Conservation (phyloP, 2,888 invertebrate genomes). For the Pardosa pseudoannulata region DNA sequence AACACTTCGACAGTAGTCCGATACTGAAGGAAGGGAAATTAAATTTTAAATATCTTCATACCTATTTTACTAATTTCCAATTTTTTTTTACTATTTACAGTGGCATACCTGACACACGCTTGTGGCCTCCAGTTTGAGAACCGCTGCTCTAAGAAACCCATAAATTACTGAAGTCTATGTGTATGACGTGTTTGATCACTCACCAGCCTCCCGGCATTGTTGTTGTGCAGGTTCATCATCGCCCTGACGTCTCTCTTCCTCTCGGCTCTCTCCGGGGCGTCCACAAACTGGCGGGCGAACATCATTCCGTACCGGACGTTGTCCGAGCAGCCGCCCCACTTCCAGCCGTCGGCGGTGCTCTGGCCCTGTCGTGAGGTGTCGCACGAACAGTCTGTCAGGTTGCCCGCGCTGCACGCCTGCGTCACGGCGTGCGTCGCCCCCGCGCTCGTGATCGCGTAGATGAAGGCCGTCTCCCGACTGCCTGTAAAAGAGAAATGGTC, state of each 20-base stretch:
- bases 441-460: conserved; percentile 81
- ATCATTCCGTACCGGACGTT: conserved; percentile 81
- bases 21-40: no score
- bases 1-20: no score
- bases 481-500: no score
- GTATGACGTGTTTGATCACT: conserved; percentile 61
- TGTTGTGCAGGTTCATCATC: conserved; percentile 81
- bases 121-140: no score
- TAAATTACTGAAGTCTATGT: no score
- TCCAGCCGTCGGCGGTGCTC: conserved; percentile 80
- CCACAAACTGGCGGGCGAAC: conserved; percentile 81
- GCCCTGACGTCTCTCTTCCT: conserved; percentile 79
- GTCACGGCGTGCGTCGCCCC: conserved; percentile 81
- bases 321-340: conserved; percentile 82
- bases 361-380: conserved; percentile 78
- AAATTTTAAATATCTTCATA: no score
- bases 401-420: conserved; percentile 80
- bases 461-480: conserved; percentile 81
- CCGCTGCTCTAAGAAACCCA: no score
- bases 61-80: no score
- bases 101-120: no score
- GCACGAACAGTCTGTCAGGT: conserved; percentile 81
- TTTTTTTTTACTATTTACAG: no score
- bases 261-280: conserved; percentile 79
- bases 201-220: conserved; percentile 81